phyloP scores from a whole-genome alignment of 2,888 invertebrate species.

The Parnassius apollo region DNA sequence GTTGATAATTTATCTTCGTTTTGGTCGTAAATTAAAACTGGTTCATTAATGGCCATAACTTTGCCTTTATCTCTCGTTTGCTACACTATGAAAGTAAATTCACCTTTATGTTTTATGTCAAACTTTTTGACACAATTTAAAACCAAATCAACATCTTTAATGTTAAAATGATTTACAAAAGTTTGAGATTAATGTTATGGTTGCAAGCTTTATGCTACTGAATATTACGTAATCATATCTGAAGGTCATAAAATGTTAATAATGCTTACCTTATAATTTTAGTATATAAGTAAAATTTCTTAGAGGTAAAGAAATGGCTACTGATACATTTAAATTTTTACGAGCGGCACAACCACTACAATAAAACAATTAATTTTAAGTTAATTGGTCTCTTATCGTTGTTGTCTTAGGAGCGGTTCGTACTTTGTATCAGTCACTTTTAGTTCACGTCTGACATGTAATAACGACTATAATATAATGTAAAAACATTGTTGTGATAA shows the following conservation, averaged over 20 bases:
- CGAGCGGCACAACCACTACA: constrained; percentile 50
- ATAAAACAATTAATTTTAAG: constrained; percentile 68
- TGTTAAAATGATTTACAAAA: too few relatives aligned
- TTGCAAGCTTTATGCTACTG: neutral
- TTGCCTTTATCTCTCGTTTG: constrained; percentile 41
- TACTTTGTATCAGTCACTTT: constrained; percentile 52
- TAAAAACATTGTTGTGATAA: constrained; percentile 67
- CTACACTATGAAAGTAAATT: constrained; percentile 41
- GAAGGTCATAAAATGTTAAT: constrained; percentile 9
- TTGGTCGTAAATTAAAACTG: constrained; percentile 68
- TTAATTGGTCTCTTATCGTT: constrained; percentile 66
- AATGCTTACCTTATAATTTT: constrained; percentile 33
- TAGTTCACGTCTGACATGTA: constrained; percentile 36
- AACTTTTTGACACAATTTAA: neutral
- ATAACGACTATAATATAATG: constrained; percentile 39
- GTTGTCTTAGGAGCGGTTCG: constrained; percentile 46
- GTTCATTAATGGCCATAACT: constrained; percentile 73
- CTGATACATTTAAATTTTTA: constrained; percentile 46
- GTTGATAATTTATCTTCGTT: constrained; percentile 60
- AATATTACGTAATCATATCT: constrained; percentile 4
- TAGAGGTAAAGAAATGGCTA: constrained; percentile 24
- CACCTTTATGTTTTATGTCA: neutral
- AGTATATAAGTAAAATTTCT: constrained; percentile 44
- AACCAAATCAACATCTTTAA: too few relatives aligned
- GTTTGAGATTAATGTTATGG: too few relatives aligned